Conservation (phyloP, 1,140 invertebrate species). For the Oppia nitens region DNA sequence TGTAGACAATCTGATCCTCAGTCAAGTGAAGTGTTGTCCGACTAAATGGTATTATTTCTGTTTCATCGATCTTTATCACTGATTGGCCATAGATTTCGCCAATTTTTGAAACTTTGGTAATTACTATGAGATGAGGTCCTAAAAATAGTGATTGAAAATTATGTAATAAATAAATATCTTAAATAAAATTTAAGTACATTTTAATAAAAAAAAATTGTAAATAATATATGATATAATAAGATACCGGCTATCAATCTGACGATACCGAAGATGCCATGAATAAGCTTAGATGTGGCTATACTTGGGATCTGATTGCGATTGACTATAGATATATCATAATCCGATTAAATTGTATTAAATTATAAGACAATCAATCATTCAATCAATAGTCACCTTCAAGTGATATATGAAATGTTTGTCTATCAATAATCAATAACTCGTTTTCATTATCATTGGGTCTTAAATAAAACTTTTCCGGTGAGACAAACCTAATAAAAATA, state of each 20-base stretch:
- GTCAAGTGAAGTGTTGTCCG: constrained; percentile 61
- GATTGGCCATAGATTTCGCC: constrained; percentile 67
- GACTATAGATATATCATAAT: background rate
- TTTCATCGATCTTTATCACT: constrained; percentile 62
- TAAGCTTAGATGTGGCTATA: background rate
- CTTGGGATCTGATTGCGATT: background rate
- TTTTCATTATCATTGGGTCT: background rate
- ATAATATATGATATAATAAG: too few species aligned
- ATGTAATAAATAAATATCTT: too few species aligned
- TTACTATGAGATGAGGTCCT: constrained; percentile 60
- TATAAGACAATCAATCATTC: background rate
- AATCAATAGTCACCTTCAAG: background rate
- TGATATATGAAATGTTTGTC: background rate
- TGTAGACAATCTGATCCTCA: constrained; percentile 54
- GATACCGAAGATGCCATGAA: constrained; percentile 11
- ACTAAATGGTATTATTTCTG: constrained; percentile 70
- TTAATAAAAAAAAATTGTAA: too few species aligned
- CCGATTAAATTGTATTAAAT: background rate
- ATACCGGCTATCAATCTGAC: constrained; percentile 32
- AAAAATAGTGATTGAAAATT: background rate
- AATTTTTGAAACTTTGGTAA: constrained; percentile 65
- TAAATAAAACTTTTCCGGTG: background rate
- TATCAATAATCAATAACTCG: background rate
- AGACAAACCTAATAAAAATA: background rate
- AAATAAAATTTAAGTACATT: too few species aligned